Conservation (phyloP, 1,140 invertebrate species). For the Zaprionus vittiger region DNA sequence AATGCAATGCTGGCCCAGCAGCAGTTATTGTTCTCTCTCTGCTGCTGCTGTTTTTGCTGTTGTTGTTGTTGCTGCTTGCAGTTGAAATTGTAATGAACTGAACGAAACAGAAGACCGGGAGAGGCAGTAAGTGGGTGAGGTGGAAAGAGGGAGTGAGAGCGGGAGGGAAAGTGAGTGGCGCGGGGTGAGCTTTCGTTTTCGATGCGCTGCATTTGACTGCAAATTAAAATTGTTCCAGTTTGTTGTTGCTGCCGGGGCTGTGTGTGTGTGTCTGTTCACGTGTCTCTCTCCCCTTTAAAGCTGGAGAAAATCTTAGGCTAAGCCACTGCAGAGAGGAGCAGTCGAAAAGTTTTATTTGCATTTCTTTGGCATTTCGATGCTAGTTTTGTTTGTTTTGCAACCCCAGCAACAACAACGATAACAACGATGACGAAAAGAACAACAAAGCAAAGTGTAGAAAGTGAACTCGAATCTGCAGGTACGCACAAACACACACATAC, state of each 20-base stretch:
- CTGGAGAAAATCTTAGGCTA: constrained; percentile 37
- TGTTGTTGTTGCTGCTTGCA: constrained; percentile 9
- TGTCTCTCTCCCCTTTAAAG: constrained; percentile 20
- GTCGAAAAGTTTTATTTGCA: constrained; percentile 77
- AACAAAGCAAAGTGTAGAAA: constrained; percentile 43
- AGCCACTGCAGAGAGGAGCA: constrained; percentile 30
- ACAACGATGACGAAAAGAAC: constrained; percentile 10
- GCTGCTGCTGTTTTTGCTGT: not conserved
- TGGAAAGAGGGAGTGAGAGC: not conserved
- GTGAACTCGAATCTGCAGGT: constrained; percentile 70
- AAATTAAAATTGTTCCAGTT: constrained; percentile 61
- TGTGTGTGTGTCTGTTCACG: not conserved
- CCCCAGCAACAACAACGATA: constrained; percentile 19
- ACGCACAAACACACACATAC: constrained; percentile 9
- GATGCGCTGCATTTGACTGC: constrained; percentile 50
- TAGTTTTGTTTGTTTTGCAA: constrained; percentile 37
- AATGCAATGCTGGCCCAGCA: constrained; percentile 8
- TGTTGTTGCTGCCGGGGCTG: not conserved
- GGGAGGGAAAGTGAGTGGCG: not conserved
- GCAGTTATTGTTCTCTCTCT: constrained; percentile 14
- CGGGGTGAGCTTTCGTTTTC: constrained; percentile 41
- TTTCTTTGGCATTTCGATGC: constrained; percentile 71
- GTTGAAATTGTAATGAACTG: constrained; percentile 32
- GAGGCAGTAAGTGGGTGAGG: not conserved
- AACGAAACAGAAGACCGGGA: not conserved